Evolutionary conservation across 64 coral and sea anemone genomes (phyloP).

Genomic region (Cladopsammia gracilis): DNA sequence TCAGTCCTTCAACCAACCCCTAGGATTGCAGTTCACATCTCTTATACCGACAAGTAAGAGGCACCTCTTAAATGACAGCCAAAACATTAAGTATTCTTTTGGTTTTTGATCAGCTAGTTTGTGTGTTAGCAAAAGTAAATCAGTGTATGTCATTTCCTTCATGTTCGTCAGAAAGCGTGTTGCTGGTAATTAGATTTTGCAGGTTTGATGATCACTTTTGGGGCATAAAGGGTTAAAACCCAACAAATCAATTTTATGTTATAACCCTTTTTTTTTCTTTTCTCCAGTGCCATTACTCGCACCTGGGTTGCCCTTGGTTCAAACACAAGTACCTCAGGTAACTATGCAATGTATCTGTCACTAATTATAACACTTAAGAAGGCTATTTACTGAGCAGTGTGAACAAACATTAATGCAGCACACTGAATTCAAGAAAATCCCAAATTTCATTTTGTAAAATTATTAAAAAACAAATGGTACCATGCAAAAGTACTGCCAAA

Average conservation of each 20-base stretch:
- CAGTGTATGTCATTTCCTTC: too few relatives aligned
- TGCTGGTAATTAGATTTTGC: too few relatives aligned
- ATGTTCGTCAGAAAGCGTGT: too few relatives aligned
- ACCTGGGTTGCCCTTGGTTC: constrained; percentile 25
- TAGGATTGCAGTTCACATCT: constrained; percentile 78
- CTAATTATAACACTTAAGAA: not conserved
- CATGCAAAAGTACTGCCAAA: too few relatives aligned
- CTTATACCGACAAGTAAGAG: constrained; percentile 85
- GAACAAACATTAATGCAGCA: not conserved
- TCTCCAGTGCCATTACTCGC: constrained; percentile 29
- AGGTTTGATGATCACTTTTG: too few relatives aligned
- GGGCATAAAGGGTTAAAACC: too few relatives aligned
- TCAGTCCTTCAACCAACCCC: constrained; percentile 32
- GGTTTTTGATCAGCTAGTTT: not conserved
- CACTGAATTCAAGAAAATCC: too few relatives aligned
- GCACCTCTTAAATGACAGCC: too few relatives aligned
- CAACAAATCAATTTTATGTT: not conserved
- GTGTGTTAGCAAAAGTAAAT: too few relatives aligned
- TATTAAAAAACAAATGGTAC: too few relatives aligned
- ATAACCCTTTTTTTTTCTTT: not conserved
- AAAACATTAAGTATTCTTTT: not conserved
- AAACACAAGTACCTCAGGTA: constrained; percentile 47
- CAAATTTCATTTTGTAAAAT: too few relatives aligned
- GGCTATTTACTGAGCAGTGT: not conserved
- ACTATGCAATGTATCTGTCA: not conserved